Base-by-base conservation (phyloP, 2,797 vertebrate species). In the Astyanax mexicanus region DNA sequence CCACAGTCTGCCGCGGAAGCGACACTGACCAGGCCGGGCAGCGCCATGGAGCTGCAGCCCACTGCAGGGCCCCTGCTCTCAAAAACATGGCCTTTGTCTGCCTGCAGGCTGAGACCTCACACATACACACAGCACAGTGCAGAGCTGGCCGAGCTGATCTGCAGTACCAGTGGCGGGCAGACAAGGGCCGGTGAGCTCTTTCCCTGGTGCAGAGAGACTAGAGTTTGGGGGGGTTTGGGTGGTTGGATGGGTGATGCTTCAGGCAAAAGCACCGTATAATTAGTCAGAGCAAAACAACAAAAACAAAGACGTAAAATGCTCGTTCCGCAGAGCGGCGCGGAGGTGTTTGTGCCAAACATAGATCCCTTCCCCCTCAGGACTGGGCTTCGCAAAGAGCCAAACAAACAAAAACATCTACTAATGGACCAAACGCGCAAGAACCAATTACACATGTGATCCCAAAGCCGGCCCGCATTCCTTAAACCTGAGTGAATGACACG, bases 11-110 rank as follows among this genome's bases (percentile, higher is more conserved):
- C 51, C 68, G 61, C 72, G 85, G 80, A 76, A 78, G 80, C 74
- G 80, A 85, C 81, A 82, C 37, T 77, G 81, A 85, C 44, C 32
- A 69, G 79, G 85, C 84, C 75, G 78, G 60, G 40, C 80, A 84
- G 71, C 79, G 60, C 69, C 61, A 61, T 68, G 79, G 72, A 75
- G 70, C 75, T 68, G 57, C 58, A 69, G 77, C 81, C 83, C 85
- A 87, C 85, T 83, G 69, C 58, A 62, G 80, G 79, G 61, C 69
- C 83, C 44, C 69, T 37, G 79, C 84, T 80, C 79, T 67, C 62
- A 83, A 89, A 88, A 91, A 89, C 88, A 85, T 81, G 74, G 77
- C 64, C 82, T 90, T 89, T 91, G 86, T 88, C 83, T 84, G 72
- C 37, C 37, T 81, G 80, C 47, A 71, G 35, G 83, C 86, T 55